phyloP scores from a whole-genome alignment of 2,113 vertebrate species.

The Mobula hypostoma region DNA sequence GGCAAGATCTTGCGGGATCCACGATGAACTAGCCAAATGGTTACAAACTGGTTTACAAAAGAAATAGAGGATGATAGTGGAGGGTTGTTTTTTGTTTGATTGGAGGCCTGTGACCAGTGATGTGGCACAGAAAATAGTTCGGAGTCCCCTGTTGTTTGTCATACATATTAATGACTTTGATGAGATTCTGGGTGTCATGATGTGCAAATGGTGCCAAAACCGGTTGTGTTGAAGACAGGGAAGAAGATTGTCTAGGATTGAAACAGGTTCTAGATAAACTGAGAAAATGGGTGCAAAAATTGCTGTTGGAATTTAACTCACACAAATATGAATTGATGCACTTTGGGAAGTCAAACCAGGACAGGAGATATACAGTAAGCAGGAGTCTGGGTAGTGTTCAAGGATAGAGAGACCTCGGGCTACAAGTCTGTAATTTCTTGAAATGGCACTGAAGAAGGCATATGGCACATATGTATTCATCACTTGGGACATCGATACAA shows the following conservation, averaged over 20 bases:
- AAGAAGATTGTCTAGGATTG: background rate
- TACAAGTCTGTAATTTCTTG: no score
- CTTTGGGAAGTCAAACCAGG: background rate
- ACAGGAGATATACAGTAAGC: background rate
- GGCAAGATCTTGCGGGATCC: background rate
- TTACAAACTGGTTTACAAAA: no score
- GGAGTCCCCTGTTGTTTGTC: background rate
- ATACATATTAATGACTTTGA: background rate
- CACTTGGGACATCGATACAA: no score
- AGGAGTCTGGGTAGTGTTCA: background rate
- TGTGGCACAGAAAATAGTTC: background rate
- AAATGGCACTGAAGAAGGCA: no score
- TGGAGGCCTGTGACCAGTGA: background rate
- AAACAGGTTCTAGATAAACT: background rate
- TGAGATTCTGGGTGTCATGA: no score
- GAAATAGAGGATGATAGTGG: no score
- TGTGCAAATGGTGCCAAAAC: background rate
- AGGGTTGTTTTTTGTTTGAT: no score
- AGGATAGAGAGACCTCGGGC: no score
- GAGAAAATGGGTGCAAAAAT: background rate
- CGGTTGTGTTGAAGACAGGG: background rate
- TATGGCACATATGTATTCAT: no score
- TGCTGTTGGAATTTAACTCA: background rate
- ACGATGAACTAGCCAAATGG: background rate
- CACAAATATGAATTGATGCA: background rate